Evolutionary conservation across 2,113 vertebrate species (phyloP), one percentile per base, ranked within the genome.

Genomic region (Melanerpes aurifrons): DNA sequence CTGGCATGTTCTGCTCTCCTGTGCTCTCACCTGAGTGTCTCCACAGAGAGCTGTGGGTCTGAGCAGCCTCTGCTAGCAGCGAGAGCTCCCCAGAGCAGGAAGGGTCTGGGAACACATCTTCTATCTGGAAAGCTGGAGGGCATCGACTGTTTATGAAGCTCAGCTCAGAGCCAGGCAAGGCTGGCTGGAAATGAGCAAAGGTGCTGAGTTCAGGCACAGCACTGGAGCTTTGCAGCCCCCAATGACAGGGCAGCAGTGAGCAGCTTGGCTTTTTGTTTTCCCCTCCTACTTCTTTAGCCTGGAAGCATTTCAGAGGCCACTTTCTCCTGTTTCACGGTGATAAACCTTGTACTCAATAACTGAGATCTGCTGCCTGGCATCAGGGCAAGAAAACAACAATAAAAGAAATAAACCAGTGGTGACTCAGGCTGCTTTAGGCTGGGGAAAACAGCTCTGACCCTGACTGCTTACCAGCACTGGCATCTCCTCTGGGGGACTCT

Each of bases 361-460:
- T 24, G 74, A 84, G 77, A 92, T 96, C 81, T 95, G 73, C 78
- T 93, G 77, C 89, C 83, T 94, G 86, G 66, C 87, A 90, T 91
- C 76, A 72, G 67, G 90, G 67, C 70, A 86, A 86, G 37, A 95
- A 95, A 94, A 91, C 81, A 95, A 91, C 82, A 95, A 94, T 88
- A 89, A 93, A 96, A 71, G 67, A 90, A 90, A 70, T 71, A 95
- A 95, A 92, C 84, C 7, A 79, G 86, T 79, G 79, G 86, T 94
- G 90, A 95, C 69, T 94, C 93, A 88, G 90, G 45, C 88, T 92
- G 87, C 73, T 90, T 95, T 94, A 6, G 25, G 77, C 82, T 90
- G 72, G 74, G 88, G 84, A 94, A 94, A 95, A 75, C 71, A 92
- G 87, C 68, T 72, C 80, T 89, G 89, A 26, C 45, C 72, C 69